Evolutionary conservation across 2,113 vertebrate species (phyloP).

Genomic region (Panthera tigris): DNA sequence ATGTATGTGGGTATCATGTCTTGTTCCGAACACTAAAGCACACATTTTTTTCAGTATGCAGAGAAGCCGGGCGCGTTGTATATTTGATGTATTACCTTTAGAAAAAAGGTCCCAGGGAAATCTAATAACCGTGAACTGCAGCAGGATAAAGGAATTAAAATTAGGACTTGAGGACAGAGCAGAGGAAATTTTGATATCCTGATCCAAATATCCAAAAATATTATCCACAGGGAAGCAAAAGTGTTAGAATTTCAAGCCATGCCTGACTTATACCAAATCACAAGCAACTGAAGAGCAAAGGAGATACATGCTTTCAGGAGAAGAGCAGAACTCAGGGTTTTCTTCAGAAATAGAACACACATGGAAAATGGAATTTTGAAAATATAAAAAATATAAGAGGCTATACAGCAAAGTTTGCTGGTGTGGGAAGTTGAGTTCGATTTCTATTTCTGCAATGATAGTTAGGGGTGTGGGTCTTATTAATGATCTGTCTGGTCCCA

Average conservation of each 20-base stretch:
- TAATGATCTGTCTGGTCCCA: background rate
- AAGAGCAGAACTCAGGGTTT: background rate
- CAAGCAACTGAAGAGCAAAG: background rate
- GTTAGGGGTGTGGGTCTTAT: background rate
- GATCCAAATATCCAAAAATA: slow-evolving; percentile 25
- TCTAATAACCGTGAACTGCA: slow-evolving; percentile 60
- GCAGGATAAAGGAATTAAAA: slow-evolving; percentile 55
- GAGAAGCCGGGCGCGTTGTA: background rate
- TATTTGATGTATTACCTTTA: slow-evolving; percentile 49
- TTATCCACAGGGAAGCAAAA: slow-evolving; percentile 34
- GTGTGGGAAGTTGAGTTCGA: background rate
- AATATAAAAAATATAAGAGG: background rate
- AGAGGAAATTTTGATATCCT: slow-evolving; percentile 41
- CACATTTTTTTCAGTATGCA: slow-evolving; percentile 12
- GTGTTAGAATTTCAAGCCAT: background rate
- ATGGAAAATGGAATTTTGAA: background rate
- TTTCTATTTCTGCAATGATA: background rate
- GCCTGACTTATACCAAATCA: slow-evolving; percentile 26
- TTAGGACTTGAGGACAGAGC: background rate
- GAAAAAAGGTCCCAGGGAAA: slow-evolving; percentile 55
- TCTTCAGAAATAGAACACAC: background rate
- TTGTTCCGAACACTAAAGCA: slow-evolving; percentile 62
- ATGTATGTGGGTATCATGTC: slow-evolving; percentile 28
- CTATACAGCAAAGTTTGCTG: background rate
- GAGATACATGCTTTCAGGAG: background rate